A percentile compares a stretch with the other conserved stretches of the same genome.
phyloP scores from a whole-genome alignment of 1,140 invertebrate species.

The Seison nebaliae region DNA sequence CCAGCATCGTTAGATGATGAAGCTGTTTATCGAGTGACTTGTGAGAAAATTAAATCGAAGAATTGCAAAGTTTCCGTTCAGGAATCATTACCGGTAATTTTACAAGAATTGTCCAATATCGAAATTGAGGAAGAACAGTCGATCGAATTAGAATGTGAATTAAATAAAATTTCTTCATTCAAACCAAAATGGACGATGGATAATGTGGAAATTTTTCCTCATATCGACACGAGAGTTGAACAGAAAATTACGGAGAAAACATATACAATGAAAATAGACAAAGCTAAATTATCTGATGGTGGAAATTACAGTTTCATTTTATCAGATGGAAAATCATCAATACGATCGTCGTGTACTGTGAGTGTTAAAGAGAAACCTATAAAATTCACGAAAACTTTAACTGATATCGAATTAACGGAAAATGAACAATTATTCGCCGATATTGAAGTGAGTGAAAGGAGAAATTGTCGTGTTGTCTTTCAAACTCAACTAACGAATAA shows the following conservation, averaged over 20 bases:
- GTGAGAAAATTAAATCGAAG: too few relatives aligned
- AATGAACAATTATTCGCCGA: too few relatives aligned
- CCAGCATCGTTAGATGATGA: too few relatives aligned
- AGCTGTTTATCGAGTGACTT: too few relatives aligned
- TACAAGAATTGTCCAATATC: slow-evolving; percentile 1
- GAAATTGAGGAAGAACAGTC: slow-evolving; percentile 6
- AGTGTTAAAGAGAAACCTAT: slow-evolving; percentile 9
- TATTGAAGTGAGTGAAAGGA: too few relatives aligned
- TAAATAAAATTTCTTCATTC: slow-evolving; percentile 9
- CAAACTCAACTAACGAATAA: too few relatives aligned
- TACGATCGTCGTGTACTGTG: slow-evolving; percentile 1
- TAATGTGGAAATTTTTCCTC: too few relatives aligned
- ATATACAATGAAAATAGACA: slow-evolving; percentile 20
- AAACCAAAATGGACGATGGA: too few relatives aligned
- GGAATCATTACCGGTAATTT: slow-evolving; percentile 7
- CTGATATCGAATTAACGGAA: too few relatives aligned
- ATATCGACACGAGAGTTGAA: slow-evolving; percentile 13
- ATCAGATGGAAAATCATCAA: neutral
- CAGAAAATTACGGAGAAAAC: slow-evolving; percentile 13
- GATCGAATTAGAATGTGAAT: slow-evolving; percentile 9
- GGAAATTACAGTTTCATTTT: slow-evolving; percentile 17
- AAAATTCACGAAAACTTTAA: slow-evolving; percentile 3
- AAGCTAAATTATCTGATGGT: slow-evolving; percentile 18
- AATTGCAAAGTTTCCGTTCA: slow-evolving; percentile 9
- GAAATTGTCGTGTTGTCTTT: too few relatives aligned